Percentiles rank a stretch among this genome's conserved stretches.
These are phyloP conservation scores for Amia ocellicauda DNA, from an alignment of 2,113 vertebrate genomes.

Conservation along the genomic window DNA sequence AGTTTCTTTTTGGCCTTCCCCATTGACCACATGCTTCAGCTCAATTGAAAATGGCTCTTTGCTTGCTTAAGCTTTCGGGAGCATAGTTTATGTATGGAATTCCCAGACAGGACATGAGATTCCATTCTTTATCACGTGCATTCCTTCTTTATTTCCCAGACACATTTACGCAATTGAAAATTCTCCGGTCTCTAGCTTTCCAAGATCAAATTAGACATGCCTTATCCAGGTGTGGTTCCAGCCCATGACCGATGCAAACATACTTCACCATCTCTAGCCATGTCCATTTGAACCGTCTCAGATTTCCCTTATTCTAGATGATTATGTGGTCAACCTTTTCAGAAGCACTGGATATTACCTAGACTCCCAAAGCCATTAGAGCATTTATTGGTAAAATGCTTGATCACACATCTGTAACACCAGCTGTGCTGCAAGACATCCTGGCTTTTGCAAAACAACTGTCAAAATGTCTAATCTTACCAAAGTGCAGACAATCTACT, in stretches of 20 bases:
- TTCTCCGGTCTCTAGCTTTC: neutral
- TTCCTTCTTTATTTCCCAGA: conserved; percentile 7
- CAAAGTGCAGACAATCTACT: conserved; percentile 35
- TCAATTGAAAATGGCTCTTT: conserved; percentile 32
- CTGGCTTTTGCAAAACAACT: conserved; percentile 33
- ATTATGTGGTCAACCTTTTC: conserved; percentile 21
- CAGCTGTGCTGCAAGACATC: conserved; percentile 23
- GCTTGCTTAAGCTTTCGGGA: no score
- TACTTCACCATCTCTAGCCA: neutral
- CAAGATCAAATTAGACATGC: conserved; percentile 4
- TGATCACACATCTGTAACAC: conserved; percentile 13
- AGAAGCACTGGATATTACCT: conserved; percentile 19
- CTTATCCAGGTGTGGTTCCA: conserved; percentile 17
- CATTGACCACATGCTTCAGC: conserved; percentile 38
- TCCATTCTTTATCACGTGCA: conserved; percentile 12
- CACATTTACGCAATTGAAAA: neutral
- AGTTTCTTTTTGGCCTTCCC: conserved; percentile 40
- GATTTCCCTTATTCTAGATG: conserved; percentile 9
- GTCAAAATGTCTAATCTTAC: conserved; percentile 32
- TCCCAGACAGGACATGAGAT: conserved; percentile 27
- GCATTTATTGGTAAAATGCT: neutral
- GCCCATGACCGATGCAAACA: neutral
- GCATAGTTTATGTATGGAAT: conserved; percentile 34
- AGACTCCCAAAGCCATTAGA: conserved; percentile 5
- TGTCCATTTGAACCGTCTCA: conserved; percentile 9